phyloP scores from a whole-genome alignment of 2,113 vertebrate genomes.

The Deroptyus accipitrinus region DNA sequence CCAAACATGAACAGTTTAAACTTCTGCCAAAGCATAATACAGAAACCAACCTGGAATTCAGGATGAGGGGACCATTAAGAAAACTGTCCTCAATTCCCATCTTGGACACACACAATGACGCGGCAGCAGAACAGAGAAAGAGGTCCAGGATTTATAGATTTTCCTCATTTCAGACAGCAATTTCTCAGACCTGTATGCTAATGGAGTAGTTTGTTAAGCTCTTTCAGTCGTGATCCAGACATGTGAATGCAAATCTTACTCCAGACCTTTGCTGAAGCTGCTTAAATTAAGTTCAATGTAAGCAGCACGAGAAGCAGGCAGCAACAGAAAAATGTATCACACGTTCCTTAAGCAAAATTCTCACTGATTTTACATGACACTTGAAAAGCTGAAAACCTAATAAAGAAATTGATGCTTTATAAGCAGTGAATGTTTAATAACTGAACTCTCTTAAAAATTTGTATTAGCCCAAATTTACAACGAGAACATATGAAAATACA shows the following conservation, averaged over 20 bases:
- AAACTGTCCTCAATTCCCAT: not conserved
- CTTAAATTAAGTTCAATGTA: not conserved
- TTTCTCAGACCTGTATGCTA: not conserved
- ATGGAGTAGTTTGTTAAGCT: not conserved
- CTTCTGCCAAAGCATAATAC: not conserved
- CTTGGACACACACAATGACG: not conserved
- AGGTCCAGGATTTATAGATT: not conserved
- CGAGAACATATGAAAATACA: not conserved
- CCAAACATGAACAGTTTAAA: not conserved
- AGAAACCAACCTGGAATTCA: not conserved
- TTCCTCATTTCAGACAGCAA: not conserved
- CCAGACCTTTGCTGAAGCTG: not conserved
- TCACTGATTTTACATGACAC: not conserved
- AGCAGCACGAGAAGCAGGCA: not conserved
- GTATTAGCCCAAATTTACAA: not conserved
- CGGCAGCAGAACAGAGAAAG: not conserved
- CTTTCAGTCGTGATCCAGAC: not conserved
- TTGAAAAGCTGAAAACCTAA: not conserved
- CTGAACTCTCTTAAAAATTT: not conserved
- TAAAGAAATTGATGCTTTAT: not conserved
- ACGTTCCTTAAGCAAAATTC: not conserved
- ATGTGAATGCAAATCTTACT: rapidly evolving
- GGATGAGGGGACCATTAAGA: rapidly evolving
- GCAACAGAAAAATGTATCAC: not conserved
- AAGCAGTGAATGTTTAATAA: not conserved